These are phyloP conservation scores for Parthenolecanium corni DNA, from an alignment of 2,888 invertebrate species.

Conservation along the genomic window DNA sequence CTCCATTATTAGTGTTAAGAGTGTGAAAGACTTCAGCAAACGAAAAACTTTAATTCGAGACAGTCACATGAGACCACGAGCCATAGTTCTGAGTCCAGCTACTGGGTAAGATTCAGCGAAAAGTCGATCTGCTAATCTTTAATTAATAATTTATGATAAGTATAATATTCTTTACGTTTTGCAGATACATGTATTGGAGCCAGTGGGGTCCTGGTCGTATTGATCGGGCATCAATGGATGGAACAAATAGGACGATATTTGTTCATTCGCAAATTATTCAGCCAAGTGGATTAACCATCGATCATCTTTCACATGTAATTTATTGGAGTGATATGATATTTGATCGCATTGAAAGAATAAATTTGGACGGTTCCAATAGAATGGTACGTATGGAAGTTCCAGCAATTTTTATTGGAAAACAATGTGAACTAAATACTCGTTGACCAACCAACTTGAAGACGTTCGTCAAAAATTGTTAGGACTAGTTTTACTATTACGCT, in stretches of 20 bases:
- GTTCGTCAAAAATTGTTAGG: no score
- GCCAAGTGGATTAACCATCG: constrained; percentile 66
- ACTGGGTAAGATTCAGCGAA: constrained; percentile 43
- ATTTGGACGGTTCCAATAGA: constrained; percentile 45
- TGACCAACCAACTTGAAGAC: no score
- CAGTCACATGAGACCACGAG: constrained; percentile 48
- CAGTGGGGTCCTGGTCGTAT: constrained; percentile 58
- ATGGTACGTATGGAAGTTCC: constrained; percentile 34
- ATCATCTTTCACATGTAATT: constrained; percentile 44
- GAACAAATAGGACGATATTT: constrained; percentile 48
- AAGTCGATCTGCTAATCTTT: neutral
- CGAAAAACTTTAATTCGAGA: constrained; percentile 48
- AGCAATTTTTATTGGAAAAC: no score
- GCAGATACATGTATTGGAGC: constrained; percentile 60
- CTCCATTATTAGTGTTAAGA: constrained; percentile 44
- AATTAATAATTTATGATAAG: neutral
- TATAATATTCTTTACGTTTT: constrained; percentile 24
- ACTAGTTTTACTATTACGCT: neutral
- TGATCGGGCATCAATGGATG: constrained; percentile 64
- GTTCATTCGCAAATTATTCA: constrained; percentile 48
- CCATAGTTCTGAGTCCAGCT: constrained; percentile 57
- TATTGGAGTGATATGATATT: constrained; percentile 64
- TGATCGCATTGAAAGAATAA: constrained; percentile 54
- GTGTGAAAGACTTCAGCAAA: constrained; percentile 47
- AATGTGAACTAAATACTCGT: no score